These are phyloP conservation scores for Sinosuthora webbiana DNA, from an alignment of 2,113 vertebrate species.

Conservation along the genomic window DNA sequence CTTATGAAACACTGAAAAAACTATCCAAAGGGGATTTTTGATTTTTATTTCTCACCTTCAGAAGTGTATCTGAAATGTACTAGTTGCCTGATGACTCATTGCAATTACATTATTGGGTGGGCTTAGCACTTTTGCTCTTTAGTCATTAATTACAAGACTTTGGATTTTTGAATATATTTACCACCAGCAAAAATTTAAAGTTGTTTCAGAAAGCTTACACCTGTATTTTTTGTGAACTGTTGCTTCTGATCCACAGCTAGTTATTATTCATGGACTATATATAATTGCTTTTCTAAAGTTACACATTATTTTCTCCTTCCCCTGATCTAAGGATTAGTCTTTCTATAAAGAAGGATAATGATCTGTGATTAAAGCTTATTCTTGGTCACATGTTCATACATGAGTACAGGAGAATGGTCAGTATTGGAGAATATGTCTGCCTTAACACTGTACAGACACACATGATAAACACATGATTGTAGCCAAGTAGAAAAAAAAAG, in stretches of 20 bases:
- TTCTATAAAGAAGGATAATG: not conserved
- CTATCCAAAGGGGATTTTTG: not conserved
- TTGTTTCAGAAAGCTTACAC: not conserved
- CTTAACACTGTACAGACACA: not conserved
- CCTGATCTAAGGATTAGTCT: not conserved
- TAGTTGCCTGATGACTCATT: not conserved
- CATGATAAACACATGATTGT: not conserved
- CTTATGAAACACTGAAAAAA: not conserved
- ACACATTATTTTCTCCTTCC: not conserved
- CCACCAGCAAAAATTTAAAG: not conserved
- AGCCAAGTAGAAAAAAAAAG: not conserved
- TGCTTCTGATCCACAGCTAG: not conserved
- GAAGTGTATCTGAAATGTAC: not conserved
- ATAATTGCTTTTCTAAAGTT: not conserved
- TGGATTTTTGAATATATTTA: not conserved
- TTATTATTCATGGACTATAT: not conserved
- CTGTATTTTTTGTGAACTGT: not conserved
- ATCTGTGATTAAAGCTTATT: not conserved
- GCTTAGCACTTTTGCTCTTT: not conserved
- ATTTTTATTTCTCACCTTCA: not conserved
- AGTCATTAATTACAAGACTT: not conserved
- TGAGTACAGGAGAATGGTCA: not conserved
- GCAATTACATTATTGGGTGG: not conserved
- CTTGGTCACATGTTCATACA: not conserved
- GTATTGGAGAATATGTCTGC: not conserved